Evolutionary conservation across 2,888 invertebrate genomes (phyloP).

Genomic region (Noctua comes): DNA sequence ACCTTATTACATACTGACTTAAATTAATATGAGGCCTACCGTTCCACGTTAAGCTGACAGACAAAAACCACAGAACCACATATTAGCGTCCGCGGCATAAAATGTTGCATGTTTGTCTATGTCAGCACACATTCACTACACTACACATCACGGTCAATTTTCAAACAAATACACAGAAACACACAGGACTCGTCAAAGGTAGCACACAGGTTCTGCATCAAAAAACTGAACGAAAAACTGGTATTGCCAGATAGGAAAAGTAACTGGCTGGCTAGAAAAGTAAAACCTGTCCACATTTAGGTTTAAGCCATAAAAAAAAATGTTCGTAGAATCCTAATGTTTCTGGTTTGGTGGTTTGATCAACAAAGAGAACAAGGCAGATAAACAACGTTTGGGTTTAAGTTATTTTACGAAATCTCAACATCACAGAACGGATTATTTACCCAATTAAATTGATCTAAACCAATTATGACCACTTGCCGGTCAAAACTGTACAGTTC

Average conservation of each 20-base stretch:
- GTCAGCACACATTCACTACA: conserved; percentile 50
- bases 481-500: conserved; percentile 39
- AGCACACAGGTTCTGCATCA: background rate
- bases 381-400: conserved; percentile 2
- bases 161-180: conserved; percentile 31
- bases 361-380: conserved; percentile 5
- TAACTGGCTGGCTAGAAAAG: conserved; percentile 26
- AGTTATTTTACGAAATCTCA: conserved; percentile 26
- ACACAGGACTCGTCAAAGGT: conserved; percentile 21
- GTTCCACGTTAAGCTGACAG: conserved; percentile 47
- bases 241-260: conserved; percentile 27
- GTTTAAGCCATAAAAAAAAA: background rate
- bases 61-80: conserved; percentile 55
- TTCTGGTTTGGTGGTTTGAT: conserved; percentile 20
- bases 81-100: conserved; percentile 54
- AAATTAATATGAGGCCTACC: conserved; percentile 58
- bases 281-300: conserved; percentile 34
- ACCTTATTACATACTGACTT: conserved; percentile 58
- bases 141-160: conserved; percentile 54
- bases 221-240: conserved; percentile 35
- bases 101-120: conserved; percentile 60
- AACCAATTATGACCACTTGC: conserved; percentile 43
- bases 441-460: conserved; percentile 28
- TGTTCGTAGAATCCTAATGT: background rate
- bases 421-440: conserved; percentile 12